phyloP scores from a whole-genome alignment of 2,888 invertebrate species.

The Parnassius apollo region DNA sequence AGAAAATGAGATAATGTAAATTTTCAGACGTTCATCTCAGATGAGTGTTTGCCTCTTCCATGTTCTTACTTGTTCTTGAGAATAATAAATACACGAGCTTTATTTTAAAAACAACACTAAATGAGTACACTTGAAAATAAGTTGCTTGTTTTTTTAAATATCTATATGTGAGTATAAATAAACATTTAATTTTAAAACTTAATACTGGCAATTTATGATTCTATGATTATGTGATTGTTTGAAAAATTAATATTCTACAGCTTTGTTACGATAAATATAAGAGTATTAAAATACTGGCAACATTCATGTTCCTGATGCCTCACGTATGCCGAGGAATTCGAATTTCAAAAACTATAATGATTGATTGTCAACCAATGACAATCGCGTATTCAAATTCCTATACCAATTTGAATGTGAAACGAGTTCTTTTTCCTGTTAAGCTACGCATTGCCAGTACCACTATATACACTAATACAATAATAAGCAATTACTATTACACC shows the following conservation, averaged over 20 bases:
- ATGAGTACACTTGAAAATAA: slow-evolving; percentile 37
- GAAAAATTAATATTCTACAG: too few relatives aligned
- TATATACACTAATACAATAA: slow-evolving; percentile 61
- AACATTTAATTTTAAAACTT: too few relatives aligned
- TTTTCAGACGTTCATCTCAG: slow-evolving; percentile 40
- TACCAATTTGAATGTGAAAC: slow-evolving; percentile 73
- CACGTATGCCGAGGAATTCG: slow-evolving; percentile 67
- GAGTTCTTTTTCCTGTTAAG: slow-evolving; percentile 69
- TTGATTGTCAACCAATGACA: slow-evolving; percentile 79
- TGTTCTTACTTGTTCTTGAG: slow-evolving; percentile 40
- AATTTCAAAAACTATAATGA: slow-evolving; percentile 77
- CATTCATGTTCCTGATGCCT: slow-evolving; percentile 56
- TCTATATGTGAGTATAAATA: too few relatives aligned
- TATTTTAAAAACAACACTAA: slow-evolving; percentile 47
- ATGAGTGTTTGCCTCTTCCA: slow-evolving; percentile 53
- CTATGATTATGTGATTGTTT: too few relatives aligned
- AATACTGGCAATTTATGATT: too few relatives aligned
- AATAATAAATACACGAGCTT: slow-evolving; percentile 45
- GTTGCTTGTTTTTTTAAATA: neutral
- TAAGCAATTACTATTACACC: slow-evolving; percentile 60
- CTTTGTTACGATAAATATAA: neutral
- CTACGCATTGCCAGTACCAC: slow-evolving; percentile 56
- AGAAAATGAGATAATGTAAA: slow-evolving; percentile 49
- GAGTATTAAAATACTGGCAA: slow-evolving; percentile 46
- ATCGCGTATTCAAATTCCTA: slow-evolving; percentile 74